Evolutionary conservation across 2,888 invertebrate species (phyloP).

Genomic region (Agonopterix arenella): DNA sequence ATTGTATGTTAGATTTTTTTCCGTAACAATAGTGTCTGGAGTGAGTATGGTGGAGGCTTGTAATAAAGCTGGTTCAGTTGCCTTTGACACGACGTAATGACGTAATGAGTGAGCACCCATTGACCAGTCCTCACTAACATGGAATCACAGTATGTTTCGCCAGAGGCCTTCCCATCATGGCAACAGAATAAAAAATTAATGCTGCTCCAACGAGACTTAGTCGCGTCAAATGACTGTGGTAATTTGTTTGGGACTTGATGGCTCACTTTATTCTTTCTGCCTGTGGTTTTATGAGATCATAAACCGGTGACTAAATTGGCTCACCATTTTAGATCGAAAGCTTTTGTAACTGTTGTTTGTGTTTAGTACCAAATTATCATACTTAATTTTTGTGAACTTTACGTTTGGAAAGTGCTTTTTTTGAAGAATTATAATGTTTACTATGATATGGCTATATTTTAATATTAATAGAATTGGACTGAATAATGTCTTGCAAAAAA

Average conservation of each 20-base stretch:
- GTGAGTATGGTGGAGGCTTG: conserved; percentile 13
- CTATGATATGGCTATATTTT: too few relatives aligned
- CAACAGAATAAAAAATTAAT: conserved; percentile 33
- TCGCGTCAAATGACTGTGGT: conserved; percentile 22
- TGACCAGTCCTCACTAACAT: conserved; percentile 24
- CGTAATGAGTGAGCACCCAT: conserved; percentile 39
- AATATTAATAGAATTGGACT: too few relatives aligned
- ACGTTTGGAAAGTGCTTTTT: too few relatives aligned
- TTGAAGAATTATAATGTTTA: too few relatives aligned
- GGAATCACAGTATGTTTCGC: conserved; percentile 33
- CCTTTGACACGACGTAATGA: conserved; percentile 33
- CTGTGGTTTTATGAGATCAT: conserved; percentile 26
- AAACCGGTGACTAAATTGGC: conserved; percentile 19
- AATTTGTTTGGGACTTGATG: conserved; percentile 31
- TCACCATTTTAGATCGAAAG: conserved; percentile 12
- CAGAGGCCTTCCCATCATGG: conserved; percentile 38
- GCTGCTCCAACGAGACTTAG: conserved; percentile 23
- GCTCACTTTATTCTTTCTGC: conserved; percentile 29
- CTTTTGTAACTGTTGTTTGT: conserved; percentile 4
- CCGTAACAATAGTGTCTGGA: background rate
- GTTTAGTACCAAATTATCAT: background rate
- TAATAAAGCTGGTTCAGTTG: conserved; percentile 29
- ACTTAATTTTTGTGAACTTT: too few relatives aligned
- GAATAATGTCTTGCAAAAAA: too few relatives aligned
- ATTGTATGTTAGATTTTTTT: background rate